Evolutionary conservation across 2,113 vertebrate species (phyloP), one percentile per base, ranked within the genome.

Genomic region (Narcine bancroftii): DNA sequence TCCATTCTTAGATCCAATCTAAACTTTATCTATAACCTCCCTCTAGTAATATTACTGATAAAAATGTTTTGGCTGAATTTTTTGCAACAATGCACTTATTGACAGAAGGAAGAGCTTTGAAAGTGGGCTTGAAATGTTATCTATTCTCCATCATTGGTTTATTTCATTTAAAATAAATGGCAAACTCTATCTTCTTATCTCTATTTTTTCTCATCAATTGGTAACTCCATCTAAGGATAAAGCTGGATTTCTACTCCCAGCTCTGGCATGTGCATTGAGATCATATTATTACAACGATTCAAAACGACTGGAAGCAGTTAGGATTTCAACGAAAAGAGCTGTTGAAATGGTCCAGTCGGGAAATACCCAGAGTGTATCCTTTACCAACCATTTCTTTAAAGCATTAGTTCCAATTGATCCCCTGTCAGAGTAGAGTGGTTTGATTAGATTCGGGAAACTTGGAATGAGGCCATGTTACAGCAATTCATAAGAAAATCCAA

Each of bases 361-460:
- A 89, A 89, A 29, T 69, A 66, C 24, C 9, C 36, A 4, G 60
- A 45, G 24, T 39, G 42, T 39, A 66, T 91, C 10, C 89, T 91
- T 91, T 45, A 11, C 89, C 47, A n/a, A 65, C 63, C 65, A 91
- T 42, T 33, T 11, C 39, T 91, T 66, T 42, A 29, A 69, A 89
- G 15, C 9, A 89, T 69, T 26, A 47, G 39, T 71, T 69, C 63
- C 63, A 69, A 91, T 47, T 47, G 89, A 91, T 91, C 65, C 26
- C 89, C 81, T 87, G 33, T 87, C 81, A 87, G 81, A 87, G n/a
- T 60, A 7, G 33, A 60, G 15, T 85, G 69, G 56, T 91, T 69
- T 45, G 63, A 91, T 69, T 69, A 91, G 24, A 71, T 91, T 42
- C 39, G 42, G 89, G 39, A 47, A 42, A 91, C 89, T 69, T 91